Evolutionary conservation across 2,797 vertebrate genomes (phyloP).

Genomic region (Paguma larvata): DNA sequence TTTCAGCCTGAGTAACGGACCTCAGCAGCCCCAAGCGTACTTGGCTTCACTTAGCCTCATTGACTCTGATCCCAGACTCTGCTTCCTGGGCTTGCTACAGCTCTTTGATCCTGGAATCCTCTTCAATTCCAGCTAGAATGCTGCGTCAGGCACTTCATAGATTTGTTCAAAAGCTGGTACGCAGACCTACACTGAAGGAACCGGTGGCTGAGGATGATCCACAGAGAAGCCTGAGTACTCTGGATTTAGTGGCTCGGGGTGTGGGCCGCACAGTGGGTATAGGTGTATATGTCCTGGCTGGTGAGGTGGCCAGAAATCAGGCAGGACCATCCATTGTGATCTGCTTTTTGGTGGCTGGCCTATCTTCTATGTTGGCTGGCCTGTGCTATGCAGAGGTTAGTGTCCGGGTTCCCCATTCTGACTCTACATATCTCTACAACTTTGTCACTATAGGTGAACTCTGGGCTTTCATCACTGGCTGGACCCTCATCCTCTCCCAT

Average conservation of each 20-base stretch:
- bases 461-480: no score
- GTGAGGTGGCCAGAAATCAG: slow-evolving; percentile 95
- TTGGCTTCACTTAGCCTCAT: slow-evolving; percentile 40
- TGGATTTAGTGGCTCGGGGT: slow-evolving; percentile 87
- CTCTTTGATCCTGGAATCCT: slow-evolving; percentile 10
- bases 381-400: no score
- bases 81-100: neutral
- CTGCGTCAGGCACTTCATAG: neutral
- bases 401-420: no score
- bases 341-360: slow-evolving; percentile 95
- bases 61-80: neutral
- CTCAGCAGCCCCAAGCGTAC: neutral
- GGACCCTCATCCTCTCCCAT: no score
- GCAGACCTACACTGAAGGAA: neutral
- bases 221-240: no score
- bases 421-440: no score
- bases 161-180: neutral
- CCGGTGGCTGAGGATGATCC: no score
- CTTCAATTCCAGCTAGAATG: neutral
- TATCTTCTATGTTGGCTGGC: slow-evolving; percentile 96
- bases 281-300: slow-evolving; percentile 95
- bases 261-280: slow-evolving; percentile 96
- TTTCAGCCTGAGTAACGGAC: neutral
- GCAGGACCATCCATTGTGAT: slow-evolving; percentile 96
- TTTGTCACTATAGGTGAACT: no score